Conservation (phyloP, 1,140 invertebrate genomes). For the Leptopilina clavipes region DNA sequence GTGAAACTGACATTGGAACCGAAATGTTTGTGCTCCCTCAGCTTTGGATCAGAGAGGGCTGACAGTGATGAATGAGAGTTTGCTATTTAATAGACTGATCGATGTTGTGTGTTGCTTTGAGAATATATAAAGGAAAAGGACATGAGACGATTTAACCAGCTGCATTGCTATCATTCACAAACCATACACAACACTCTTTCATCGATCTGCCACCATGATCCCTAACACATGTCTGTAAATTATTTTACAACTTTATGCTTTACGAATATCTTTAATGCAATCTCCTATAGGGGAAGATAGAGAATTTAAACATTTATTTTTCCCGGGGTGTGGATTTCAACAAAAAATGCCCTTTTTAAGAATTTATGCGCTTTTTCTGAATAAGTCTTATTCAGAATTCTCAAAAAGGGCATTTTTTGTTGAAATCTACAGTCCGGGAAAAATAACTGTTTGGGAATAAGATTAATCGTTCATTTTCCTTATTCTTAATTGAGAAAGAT, state of each 20-base stretch:
- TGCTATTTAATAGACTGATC: constrained; percentile 61
- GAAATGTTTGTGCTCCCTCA: constrained; percentile 32
- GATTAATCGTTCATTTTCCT: constrained; percentile 1
- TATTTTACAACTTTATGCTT: background rate
- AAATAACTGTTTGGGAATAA: background rate
- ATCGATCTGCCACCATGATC: constrained; percentile 11
- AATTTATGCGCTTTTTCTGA: too few relatives aligned
- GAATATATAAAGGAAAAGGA: constrained; percentile 23
- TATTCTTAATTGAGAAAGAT: constrained; percentile 15
- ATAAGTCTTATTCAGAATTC: too few relatives aligned
- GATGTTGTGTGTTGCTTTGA: constrained; percentile 45
- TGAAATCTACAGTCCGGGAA: background rate
- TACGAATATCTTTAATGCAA: background rate
- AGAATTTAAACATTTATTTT: too few relatives aligned
- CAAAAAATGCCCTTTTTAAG: too few relatives aligned
- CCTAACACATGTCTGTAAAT: constrained; percentile 3
- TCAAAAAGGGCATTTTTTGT: background rate
- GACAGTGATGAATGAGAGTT: constrained; percentile 60
- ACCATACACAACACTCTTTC: background rate
- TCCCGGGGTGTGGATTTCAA: too few relatives aligned
- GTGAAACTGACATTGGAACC: constrained; percentile 27
- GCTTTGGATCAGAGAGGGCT: constrained; percentile 23
- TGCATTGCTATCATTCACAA: background rate
- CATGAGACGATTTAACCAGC: constrained; percentile 7
- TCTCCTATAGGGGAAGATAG: too few relatives aligned